A percentile compares a stretch with the other conserved stretches of the same genome.
phyloP scores from a whole-genome alignment of 2,888 invertebrate species.

The Stenichneumon culpator region DNA sequence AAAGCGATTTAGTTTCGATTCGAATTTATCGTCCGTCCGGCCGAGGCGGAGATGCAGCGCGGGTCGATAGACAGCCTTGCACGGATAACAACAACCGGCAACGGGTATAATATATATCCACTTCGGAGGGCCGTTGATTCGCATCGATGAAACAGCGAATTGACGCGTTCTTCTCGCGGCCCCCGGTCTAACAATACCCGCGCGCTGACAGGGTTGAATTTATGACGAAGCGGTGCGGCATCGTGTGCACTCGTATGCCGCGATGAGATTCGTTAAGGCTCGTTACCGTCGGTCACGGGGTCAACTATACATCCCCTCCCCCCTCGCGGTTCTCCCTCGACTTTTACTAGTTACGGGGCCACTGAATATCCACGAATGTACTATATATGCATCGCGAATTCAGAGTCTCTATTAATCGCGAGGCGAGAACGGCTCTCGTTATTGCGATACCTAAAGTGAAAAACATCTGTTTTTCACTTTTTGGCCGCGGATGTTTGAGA shows the following conservation, averaged over 20 bases:
- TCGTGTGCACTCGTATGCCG: slow-evolving; percentile 48
- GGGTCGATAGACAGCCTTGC: slow-evolving; percentile 25
- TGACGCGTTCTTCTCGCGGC: slow-evolving; percentile 60
- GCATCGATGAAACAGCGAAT: slow-evolving; percentile 70
- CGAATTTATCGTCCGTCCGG: slow-evolving; percentile 45
- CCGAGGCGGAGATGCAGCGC: slow-evolving; percentile 19
- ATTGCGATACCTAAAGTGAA: background rate
- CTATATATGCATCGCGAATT: slow-evolving; percentile 13
- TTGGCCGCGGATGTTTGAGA: background rate
- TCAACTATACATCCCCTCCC: slow-evolving; percentile 69
- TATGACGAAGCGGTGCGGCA: slow-evolving; percentile 58
- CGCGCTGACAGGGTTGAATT: slow-evolving; percentile 68
- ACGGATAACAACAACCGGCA: background rate
- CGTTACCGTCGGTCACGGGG: slow-evolving; percentile 73
- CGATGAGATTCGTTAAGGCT: slow-evolving; percentile 75
- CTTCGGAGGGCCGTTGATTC: slow-evolving; percentile 66
- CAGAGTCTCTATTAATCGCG: slow-evolving; percentile 1
- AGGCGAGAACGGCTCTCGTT: background rate
- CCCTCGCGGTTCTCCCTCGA: background rate
- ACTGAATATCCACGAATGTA: slow-evolving; percentile 42
- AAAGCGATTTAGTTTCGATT: slow-evolving; percentile 70
- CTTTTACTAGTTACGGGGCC: slow-evolving; percentile 24
- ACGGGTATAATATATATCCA: slow-evolving; percentile 29
- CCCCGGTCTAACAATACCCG: slow-evolving; percentile 65
- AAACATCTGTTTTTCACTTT: too few relatives aligned